phyloP scores from a whole-genome alignment of 2,797 vertebrate genomes.

The Coendou prehensilis region DNA sequence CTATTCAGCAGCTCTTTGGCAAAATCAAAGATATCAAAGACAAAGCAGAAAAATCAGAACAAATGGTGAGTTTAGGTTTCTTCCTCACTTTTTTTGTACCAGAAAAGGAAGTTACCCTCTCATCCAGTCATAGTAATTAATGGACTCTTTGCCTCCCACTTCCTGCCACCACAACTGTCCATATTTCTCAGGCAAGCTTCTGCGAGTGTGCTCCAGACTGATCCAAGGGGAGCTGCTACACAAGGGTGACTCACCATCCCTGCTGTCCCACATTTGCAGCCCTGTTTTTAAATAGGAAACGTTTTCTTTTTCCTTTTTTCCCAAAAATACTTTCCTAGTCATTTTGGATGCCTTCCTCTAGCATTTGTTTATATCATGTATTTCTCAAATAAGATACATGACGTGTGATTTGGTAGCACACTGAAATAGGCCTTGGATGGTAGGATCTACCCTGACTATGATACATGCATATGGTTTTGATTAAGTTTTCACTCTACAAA shows the following conservation, averaged over 20 bases:
- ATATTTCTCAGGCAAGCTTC: not conserved
- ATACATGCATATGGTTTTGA: not conserved
- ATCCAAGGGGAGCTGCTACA: not conserved
- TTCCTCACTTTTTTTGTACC: slow-evolving; percentile 50
- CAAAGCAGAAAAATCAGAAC: slow-evolving; percentile 99
- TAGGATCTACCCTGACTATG: not conserved
- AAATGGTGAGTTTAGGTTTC: slow-evolving; percentile 94
- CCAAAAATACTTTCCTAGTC: slow-evolving; percentile 37
- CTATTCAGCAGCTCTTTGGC: slow-evolving; percentile 98
- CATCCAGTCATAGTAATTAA: not conserved
- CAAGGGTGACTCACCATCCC: slow-evolving; percentile 21
- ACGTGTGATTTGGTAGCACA: not conserved
- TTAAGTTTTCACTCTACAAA: slow-evolving; percentile 4
- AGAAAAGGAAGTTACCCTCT: not conserved
- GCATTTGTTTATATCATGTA: not conserved
- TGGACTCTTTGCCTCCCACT: not conserved
- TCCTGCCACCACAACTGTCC: not conserved
- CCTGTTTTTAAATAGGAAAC: slow-evolving; percentile 45
- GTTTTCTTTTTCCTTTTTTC: not conserved
- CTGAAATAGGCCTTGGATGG: not conserved
- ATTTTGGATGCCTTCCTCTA: slow-evolving; percentile 54
- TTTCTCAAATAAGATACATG: slow-evolving; percentile 54
- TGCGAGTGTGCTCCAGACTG: not conserved
- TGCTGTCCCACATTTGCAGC: slow-evolving; percentile 16
- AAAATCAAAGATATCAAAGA: slow-evolving; percentile 99